Evolutionary conservation across 23 tunicate species (phyloP), one percentile per base, ranked within the genome.

Genomic region (Aplidium turbinatum): DNA sequence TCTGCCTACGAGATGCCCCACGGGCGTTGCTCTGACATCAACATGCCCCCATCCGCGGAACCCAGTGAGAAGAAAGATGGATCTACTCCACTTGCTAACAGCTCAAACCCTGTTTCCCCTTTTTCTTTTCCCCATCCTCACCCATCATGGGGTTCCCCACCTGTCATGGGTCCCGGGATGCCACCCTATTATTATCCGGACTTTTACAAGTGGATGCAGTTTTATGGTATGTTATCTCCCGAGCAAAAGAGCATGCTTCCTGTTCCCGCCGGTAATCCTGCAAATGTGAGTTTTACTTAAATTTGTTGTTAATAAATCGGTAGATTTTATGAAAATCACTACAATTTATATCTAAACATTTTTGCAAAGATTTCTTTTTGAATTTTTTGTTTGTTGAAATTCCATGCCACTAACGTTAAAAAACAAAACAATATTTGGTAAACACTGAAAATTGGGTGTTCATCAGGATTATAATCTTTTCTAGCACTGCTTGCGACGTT

Each of bases 151-250:
- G 52, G 35, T 23, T 45, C 72, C 4, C 6, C 36, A 3, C 4
- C 38, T 1, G 16, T 38, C 1, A 47, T 38, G 68, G 47, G 63
- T 23, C 58, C 82, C 11, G 21, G 38, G 27, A 30, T 62, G 35
- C 54, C 82, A 26, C 72, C 45, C 1, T 33, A 42, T 1, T 77
- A 62, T 40, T 77, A 77, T 47, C 67, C 64, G 25, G 28, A 62
- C 46, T 58, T 77, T 29, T 77, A 62, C 57, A 47, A 55, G 31
- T 18, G 27, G 82, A 11, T 39, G 65, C 60, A 77, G 50, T 77
- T 62, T 45, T 77, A 77, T 61, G 51, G 39, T 20, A 62, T 72
- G 9, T 39, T 77, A 27, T 53, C 82, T 5, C 82, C 82, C 16
- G 82, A 77, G 26, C 72, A 60, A 60, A 77, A 63, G 46, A 77